Percentiles rank a stretch among this genome's conserved stretches.
phyloP scores from a whole-genome alignment of 2,797 vertebrate genomes.

The Ispidina lecontei region DNA sequence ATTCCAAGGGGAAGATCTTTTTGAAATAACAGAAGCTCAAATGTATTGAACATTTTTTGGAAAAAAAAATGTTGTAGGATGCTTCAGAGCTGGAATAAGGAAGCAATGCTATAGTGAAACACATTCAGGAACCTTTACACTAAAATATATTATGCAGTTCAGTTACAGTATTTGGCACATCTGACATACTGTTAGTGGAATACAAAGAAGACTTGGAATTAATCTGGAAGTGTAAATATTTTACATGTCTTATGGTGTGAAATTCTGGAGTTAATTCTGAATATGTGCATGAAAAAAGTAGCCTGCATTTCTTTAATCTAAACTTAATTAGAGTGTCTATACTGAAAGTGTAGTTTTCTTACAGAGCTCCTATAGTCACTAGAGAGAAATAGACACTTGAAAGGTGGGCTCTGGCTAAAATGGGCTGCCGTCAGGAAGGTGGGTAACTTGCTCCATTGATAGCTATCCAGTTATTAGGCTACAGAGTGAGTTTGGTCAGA shows the following conservation, averaged over 20 bases:
- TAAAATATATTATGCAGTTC: neutral
- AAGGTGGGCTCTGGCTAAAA: neutral
- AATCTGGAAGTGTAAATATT: neutral
- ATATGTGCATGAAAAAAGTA: neutral
- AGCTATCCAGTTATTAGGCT: neutral
- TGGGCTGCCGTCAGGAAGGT: neutral
- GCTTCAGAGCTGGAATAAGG: neutral
- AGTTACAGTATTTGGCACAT: neutral
- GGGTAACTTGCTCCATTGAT: fast-evolving
- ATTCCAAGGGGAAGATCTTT: neutral
- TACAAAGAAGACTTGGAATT: neutral
- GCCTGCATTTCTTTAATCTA: neutral
- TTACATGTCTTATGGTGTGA: neutral
- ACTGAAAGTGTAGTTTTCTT: neutral
- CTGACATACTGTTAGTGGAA: neutral
- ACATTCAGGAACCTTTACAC: neutral
- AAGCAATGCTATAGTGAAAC: neutral
- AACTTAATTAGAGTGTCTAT: neutral
- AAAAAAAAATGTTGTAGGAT: neutral
- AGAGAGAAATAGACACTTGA: neutral
- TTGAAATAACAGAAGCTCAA: constrained; percentile 5
- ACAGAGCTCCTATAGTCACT: neutral
- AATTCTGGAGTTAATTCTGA: neutral
- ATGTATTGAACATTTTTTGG: neutral
- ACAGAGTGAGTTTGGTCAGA: neutral